Evolutionary conservation across 1,140 invertebrate genomes (phyloP).

Genomic region (Macrosteles quadrilineatus): DNA sequence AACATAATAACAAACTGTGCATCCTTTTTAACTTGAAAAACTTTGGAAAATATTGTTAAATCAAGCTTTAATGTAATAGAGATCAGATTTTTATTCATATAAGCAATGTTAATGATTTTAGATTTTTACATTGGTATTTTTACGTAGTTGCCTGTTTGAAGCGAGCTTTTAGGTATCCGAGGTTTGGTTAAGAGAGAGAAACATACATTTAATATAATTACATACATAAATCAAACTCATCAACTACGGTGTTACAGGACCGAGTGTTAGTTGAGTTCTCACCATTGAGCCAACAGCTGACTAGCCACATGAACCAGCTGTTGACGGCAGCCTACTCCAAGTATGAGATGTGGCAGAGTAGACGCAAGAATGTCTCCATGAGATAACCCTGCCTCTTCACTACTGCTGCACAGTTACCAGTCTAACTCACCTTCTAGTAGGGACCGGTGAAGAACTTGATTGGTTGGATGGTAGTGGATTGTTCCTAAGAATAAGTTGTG

Average conservation of each 20-base stretch:
- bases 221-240: too few species aligned
- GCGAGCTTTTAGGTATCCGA: slow-evolving; percentile 34
- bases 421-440: background rate
- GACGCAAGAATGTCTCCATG: slow-evolving; percentile 53
- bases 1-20: too few species aligned
- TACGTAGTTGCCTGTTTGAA: background rate
- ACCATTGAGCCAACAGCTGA: slow-evolving; percentile 75
- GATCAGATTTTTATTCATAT: too few species aligned
- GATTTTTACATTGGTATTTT: too few species aligned
- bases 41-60: too few species aligned
- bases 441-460: background rate
- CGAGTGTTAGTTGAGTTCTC: slow-evolving; percentile 75
- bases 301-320: slow-evolving; percentile 84
- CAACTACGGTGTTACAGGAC: slow-evolving; percentile 61
- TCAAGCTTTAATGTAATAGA: too few species aligned
- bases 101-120: too few species aligned
- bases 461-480: too few species aligned
- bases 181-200: too few species aligned
- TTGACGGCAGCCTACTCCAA: slow-evolving; percentile 80
- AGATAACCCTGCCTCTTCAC: slow-evolving; percentile 24
- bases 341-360: slow-evolving; percentile 81
- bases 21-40: too few species aligned
- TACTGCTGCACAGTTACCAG: slow-evolving; percentile 3
- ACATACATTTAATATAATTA: too few species aligned
- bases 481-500: too few species aligned